phyloP scores from a whole-genome alignment of 2,888 invertebrate species.

The Protodeltote pygarga region DNA sequence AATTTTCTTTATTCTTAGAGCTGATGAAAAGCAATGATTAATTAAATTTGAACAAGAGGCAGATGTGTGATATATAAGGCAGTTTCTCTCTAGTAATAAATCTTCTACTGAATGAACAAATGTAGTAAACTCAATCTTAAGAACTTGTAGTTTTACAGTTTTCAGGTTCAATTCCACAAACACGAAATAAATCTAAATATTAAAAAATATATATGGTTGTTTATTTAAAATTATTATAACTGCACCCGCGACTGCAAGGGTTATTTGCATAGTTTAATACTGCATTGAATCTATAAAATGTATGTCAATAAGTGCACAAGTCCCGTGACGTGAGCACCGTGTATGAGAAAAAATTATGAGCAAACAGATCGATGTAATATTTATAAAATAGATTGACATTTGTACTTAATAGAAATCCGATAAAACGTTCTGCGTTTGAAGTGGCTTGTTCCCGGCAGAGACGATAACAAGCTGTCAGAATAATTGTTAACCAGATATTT shows the following conservation, averaged over 20 bases:
- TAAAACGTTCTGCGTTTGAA: constrained; percentile 67
- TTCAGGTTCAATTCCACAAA: too few species aligned
- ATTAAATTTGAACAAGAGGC: constrained; percentile 12
- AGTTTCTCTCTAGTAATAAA: constrained; percentile 14
- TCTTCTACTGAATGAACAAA: background rate
- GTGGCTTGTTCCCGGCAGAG: constrained; percentile 62
- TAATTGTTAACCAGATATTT: constrained; percentile 45
- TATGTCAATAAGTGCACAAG: background rate
- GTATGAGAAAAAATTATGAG: constrained; percentile 24
- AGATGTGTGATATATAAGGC: constrained; percentile 36
- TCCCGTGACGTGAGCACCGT: background rate
- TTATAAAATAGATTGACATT: constrained; percentile 48
- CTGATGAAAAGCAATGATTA: too few species aligned
- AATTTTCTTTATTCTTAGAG: constrained; percentile 4
- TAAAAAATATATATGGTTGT: too few species aligned
- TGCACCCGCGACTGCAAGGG: too few species aligned
- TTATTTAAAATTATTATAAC: too few species aligned
- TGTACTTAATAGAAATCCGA: constrained; percentile 57
- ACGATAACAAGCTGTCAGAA: constrained; percentile 71
- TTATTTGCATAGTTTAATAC: background rate
- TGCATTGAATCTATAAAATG: background rate
- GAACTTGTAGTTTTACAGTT: too few species aligned
- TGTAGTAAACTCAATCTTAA: too few species aligned
- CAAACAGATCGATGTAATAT: constrained; percentile 34
- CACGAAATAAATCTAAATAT: too few species aligned